Base-by-base conservation (phyloP, 1,140 invertebrate species). In the Sycophila sp. region DNA sequence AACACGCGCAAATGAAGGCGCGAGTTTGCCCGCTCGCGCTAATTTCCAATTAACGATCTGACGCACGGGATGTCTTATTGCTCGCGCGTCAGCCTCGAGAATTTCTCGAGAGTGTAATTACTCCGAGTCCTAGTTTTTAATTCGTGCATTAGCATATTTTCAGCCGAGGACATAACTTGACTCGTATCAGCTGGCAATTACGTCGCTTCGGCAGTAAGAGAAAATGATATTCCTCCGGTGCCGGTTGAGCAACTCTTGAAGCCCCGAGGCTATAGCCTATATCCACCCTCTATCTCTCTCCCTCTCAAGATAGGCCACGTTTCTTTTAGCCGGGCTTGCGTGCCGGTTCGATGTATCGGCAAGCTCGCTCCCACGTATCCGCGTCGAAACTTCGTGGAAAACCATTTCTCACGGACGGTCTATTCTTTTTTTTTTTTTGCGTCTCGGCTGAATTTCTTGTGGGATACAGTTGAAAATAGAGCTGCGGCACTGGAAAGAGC, bases 141-240 rank as follows among this genome's bases (percentile, higher is more conserved):
- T 51, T 34, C 32, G 8, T 17, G 49, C 51, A 19, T 45, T n/a
- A 40, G 24, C 38, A 17, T 19, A 26, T 7, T 49, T 42, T 63
- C 24, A 32, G 19, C 59, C 13, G 8, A n/a, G 7, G 10, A 24
- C 40, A 28, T 45, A 28, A 42, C 24, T 45, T 45, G 3, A 22
- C 19, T 30, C 13, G 6, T 22, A 24, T 24, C 82, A 83, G 80
- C 70, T 76, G 73, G 73, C n/a, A n/a, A n/a, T n/a, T n/a, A n/a
- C n/a, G n/a, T n/a, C n/a, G n/a, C n/a, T n/a, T n/a, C n/a, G n/a
- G n/a, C n/a, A n/a, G n/a, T n/a, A n/a, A n/a, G n/a, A n/a, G 78
- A 78, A 82, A 83, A 83, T 83, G 82, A 83, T 83, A 83, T 83
- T 83, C 81, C 80, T 80, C 79, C 82, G 82, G 80, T 81, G 80